Percentiles rank a stretch among this genome's conserved stretches.
These are phyloP conservation scores for Hemaris fuciformis DNA, from an alignment of 2,888 invertebrate species.

Conservation along the genomic window DNA sequence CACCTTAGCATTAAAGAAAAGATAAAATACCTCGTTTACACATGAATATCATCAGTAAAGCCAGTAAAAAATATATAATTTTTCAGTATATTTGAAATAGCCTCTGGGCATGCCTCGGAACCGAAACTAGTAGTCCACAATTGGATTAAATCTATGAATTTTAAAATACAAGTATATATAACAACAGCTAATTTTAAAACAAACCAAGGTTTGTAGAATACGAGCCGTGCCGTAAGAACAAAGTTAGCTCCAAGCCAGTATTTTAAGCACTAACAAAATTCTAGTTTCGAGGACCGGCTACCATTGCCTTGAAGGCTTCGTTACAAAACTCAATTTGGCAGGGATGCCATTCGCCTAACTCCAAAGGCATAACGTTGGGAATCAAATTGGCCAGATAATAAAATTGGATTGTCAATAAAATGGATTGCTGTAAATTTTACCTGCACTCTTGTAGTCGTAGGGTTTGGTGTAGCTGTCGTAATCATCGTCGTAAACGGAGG, in stretches of 20 bases:
- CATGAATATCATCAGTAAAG: no score
- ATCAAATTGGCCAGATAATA: conserved; percentile 38
- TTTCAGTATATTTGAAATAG: no score
- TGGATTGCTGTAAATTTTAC: conserved; percentile 41
- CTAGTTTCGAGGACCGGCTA: conserved; percentile 36
- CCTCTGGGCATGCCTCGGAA: no score
- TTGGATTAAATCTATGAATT: background rate
- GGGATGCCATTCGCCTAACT: conserved; percentile 41
- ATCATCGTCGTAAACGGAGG: conserved; percentile 70
- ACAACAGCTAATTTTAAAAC: background rate
- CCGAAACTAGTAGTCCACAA: background rate
- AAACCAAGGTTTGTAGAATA: background rate
- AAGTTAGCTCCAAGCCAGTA: conserved; percentile 31
- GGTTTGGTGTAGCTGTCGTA: conserved; percentile 69
- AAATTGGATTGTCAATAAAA: conserved; percentile 25
- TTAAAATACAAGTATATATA: background rate
- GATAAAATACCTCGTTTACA: no score
- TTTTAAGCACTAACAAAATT: conserved; percentile 33
- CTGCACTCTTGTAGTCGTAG: conserved; percentile 68
- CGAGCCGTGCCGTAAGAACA: conserved; percentile 21
- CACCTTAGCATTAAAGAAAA: no score
- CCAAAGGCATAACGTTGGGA: conserved; percentile 41
- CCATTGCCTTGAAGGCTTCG: conserved; percentile 45
- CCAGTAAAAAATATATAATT: no score
- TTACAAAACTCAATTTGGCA: conserved; percentile 51